Evolutionary conservation across 2,797 vertebrate genomes (phyloP).

Genomic region (Astyanax mexicanus): DNA sequence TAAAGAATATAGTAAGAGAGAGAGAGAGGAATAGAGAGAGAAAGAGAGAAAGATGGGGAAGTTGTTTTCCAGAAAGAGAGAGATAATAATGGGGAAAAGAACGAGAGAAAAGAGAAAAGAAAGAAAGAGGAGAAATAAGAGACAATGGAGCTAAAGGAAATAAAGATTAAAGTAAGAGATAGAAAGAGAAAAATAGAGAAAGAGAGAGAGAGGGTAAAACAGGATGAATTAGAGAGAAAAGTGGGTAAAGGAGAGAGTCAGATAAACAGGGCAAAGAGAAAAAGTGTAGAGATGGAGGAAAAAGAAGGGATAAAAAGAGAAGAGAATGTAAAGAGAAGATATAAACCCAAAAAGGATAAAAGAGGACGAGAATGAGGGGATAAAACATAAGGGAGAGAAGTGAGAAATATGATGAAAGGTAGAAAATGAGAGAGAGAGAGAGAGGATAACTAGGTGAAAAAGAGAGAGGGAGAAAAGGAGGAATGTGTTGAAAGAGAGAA

Average conservation of each 20-base stretch:
- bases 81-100: slow-evolving; percentile 63
- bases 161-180: slow-evolving; percentile 38
- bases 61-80: no score
- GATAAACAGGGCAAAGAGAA: no score
- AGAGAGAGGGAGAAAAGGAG: no score
- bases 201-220: slow-evolving; percentile 53
- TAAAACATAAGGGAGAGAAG: neutral
- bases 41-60: neutral
- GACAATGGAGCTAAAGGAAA: no score
- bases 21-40: neutral
- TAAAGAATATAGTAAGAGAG: slow-evolving; percentile 50
- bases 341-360: no score
- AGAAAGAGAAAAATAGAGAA: neutral
- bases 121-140: no score
- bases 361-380: slow-evolving; percentile 59
- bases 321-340: slow-evolving; percentile 20
- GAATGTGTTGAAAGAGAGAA: no score
- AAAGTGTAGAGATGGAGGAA: no score
- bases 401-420: slow-evolving; percentile 59
- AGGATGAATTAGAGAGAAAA: no score
- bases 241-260: no score
- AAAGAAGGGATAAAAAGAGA: slow-evolving; percentile 66
- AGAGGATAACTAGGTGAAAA: no score
- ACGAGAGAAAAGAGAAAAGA: slow-evolving; percentile 58
- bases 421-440: no score